Base-by-base conservation (phyloP, 2,113 vertebrate species). In the Camelus bactrianus region DNA sequence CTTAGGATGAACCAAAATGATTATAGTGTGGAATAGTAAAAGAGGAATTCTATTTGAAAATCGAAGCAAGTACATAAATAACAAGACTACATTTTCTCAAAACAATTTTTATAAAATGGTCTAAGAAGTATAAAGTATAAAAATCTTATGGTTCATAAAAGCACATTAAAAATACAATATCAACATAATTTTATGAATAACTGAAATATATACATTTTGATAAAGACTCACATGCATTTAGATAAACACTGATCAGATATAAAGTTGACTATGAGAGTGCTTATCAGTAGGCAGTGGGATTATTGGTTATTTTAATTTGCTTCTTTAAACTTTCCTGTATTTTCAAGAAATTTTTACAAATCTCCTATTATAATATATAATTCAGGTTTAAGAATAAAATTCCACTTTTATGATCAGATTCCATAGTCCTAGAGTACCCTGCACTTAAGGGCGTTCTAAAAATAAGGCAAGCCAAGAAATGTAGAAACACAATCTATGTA, bases 361-460 rank as follows among this genome's bases (percentile, higher is more conserved):
- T 62, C 35, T 72, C 22, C 69, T n/a, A 20, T 46, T 72, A 4
- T 54, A 80, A 89, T 62, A 79, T 65, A 83, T 26, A 95, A 62
- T 50, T 82, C n/a, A 83, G 22, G 16, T 70, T 87, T 88, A 83
- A 91, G 69, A 89, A 65, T 30, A 70, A 82, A 95, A 64, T 70
- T 79, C 4, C 17, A 85, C 22, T 60, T 91, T 87, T 67, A 54
- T 58, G 13, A 83, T 32, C 22, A 88, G 20, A 83, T 91, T 94
- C 3, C 46, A 2, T 62, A 83, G 48, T 56, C 50, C 52, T 70
- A 1, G 35, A 70, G 52, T 30, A 73, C 24, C 60, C 28, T 76
- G 58, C 16, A 87, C 81, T 89, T 58, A 58, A 67, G 69, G 6
- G 5, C 75, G 3, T 76, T 94, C 30, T 69, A 94, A 95, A 60